Evolutionary conservation across 2,888 invertebrate species (phyloP).

Genomic region (Eupeodes latifasciatus): DNA sequence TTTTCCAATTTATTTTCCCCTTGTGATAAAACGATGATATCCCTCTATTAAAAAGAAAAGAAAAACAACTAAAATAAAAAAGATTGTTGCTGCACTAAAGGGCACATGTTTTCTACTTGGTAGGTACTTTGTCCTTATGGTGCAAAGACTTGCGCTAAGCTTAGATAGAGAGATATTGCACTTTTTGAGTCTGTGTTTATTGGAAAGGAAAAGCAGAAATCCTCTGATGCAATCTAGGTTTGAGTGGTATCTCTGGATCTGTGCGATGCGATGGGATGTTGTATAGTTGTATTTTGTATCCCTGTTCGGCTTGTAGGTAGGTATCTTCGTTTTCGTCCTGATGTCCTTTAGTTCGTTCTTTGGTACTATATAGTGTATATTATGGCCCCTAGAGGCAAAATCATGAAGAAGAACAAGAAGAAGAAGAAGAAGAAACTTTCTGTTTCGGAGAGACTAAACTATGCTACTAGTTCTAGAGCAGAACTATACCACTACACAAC

Average conservation of each 20-base stretch:
- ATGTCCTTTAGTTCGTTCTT: too few relatives aligned
- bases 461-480: background rate
- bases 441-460: background rate
- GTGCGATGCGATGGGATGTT: background rate
- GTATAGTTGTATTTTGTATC: background rate
- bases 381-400: slow-evolving; percentile 30
- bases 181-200: slow-evolving; percentile 12
- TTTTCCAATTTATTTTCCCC: slow-evolving; percentile 43
- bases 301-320: too few relatives aligned
- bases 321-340: too few relatives aligned
- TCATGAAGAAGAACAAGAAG: background rate
- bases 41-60: background rate
- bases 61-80: background rate
- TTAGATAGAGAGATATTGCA: slow-evolving; percentile 22
- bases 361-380: background rate
- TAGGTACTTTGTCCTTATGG: slow-evolving; percentile 38
- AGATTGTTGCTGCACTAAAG: slow-evolving; percentile 28
- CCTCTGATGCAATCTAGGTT: slow-evolving; percentile 29
- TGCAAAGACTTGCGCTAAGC: slow-evolving; percentile 29
- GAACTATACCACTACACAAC: background rate
- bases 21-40: slow-evolving; percentile 33
- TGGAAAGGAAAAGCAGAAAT: slow-evolving; percentile 16
- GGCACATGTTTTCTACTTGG: slow-evolving; percentile 28
- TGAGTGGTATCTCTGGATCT: slow-evolving; percentile 18
- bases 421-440: slow-evolving; percentile 24